Evolutionary conservation across 2,888 invertebrate species (phyloP), one percentile per base, ranked within the genome.

Genomic region (Eristalinus sepulchralis): DNA sequence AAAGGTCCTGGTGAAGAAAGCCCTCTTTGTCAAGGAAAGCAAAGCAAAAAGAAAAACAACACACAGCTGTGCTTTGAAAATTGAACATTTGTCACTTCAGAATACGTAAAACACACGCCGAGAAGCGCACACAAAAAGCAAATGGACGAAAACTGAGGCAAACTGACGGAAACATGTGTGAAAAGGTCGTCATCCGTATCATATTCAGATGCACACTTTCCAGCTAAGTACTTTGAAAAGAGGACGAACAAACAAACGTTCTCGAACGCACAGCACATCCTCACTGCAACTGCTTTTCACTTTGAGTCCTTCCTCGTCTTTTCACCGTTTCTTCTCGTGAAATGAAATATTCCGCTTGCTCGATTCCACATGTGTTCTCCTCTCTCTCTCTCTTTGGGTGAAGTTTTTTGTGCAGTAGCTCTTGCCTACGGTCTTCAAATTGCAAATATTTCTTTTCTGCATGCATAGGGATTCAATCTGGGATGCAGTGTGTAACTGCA

Each of bases 31-130:
- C 34, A 4, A 55, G n/a, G n/a, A n/a, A n/a, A n/a, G n/a, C n/a
- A n/a, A 39, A 10, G 36, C 31, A 3, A 34, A 47, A 47, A n/a
- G 17, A 13, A 33, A 5, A 1, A 31, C 39, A 59, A 39, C 39
- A 22, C 39, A 22, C 20, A 10, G 33, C 47, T n/a, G n/a, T 60
- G 59, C 47, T 47, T 27, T 24, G 10, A 60, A 67, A 76, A 76
- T 76, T 47, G 60, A 47, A 67, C 60, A 76, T 67, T 60, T 67
- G 60, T 34, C 67, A 60, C 66, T 60, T 76, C 47, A 67, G 60
- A 47, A 76, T 67, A 67, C 67, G 60, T 67, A 60, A 76, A 76
- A 66, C 53, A 76, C 67, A 76, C 67, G 53, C 20, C 67, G 67
- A 67, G 59, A 66, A 76, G 67, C 47, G 67, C 33, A n/a, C 67